A percentile compares a stretch with the other conserved stretches of the same genome.
Conservation (phyloP, 37 sponge, comb jelly and placozoan genomes). For the Aplysina aerophoba region DNA sequence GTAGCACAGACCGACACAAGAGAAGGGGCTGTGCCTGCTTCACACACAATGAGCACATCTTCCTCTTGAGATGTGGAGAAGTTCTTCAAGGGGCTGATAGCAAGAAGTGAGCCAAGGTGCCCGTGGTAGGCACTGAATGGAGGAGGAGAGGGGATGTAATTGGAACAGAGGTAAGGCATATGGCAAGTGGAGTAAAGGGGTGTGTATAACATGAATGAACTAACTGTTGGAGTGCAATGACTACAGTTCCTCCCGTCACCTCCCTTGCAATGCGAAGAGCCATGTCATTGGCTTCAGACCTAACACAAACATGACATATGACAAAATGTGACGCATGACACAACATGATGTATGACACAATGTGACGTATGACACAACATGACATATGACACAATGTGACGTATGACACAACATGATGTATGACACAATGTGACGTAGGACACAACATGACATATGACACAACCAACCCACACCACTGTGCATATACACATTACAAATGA, state of each 20-base stretch:
- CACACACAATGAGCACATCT: constrained; percentile 32
- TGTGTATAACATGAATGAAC: background rate
- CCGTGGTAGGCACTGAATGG: constrained; percentile 84
- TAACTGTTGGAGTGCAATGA: constrained; percentile 74
- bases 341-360: background rate
- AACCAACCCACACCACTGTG: no score
- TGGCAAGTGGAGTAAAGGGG: background rate
- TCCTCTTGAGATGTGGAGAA: no score
- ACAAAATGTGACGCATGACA: background rate
- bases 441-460: no score
- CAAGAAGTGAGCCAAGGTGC: constrained; percentile 59
- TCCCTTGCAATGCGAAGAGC: constrained; percentile 80
- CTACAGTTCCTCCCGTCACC: constrained; percentile 47
- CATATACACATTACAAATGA: no score
- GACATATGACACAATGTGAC: no score
- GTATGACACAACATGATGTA: no score
- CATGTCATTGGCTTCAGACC: constrained; percentile 90
- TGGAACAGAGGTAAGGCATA: background rate
- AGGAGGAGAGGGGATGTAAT: no score
- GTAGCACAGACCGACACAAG: background rate
- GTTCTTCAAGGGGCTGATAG: constrained; percentile 35
- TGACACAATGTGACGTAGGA: no score
- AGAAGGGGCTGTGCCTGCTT: no score
- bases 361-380: background rate
- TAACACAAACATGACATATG: background rate